These are phyloP conservation scores for Trachelus stipa DNA, from an alignment of 2,888 invertebrate species.

Conservation along the genomic window DNA sequence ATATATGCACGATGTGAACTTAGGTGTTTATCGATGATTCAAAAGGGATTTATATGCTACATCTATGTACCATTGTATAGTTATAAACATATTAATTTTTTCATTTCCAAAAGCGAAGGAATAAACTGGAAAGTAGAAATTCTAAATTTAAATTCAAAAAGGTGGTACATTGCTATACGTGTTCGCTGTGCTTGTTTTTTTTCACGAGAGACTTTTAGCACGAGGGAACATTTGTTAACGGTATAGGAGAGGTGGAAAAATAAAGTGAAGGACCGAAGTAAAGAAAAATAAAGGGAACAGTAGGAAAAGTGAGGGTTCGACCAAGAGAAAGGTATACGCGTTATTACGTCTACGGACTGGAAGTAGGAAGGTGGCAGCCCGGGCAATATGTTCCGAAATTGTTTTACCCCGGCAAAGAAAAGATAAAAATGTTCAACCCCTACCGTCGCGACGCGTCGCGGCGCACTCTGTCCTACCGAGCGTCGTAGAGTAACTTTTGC, in stretches of 20 bases:
- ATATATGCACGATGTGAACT: not conserved
- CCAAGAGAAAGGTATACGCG: conserved; percentile 36
- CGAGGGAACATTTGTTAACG: not conserved
- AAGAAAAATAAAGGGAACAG: not conserved
- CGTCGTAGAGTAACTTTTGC: conserved; percentile 57
- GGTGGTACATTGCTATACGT: not conserved
- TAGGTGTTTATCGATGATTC: not conserved
- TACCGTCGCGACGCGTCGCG: conserved; percentile 30
- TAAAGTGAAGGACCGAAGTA: not conserved
- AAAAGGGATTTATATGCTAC: not conserved
- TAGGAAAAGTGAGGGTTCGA: not conserved
- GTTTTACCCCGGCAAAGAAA: conserved; percentile 52
- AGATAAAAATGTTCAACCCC: conserved; percentile 46
- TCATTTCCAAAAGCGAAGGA: not conserved
- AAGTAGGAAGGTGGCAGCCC: conserved; percentile 25
- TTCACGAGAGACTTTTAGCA: not conserved
- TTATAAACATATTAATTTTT: not conserved
- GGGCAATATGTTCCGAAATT: conserved; percentile 59
- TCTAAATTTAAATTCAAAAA: not conserved
- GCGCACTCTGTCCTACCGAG: conserved; percentile 39
- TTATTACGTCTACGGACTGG: conserved; percentile 46
- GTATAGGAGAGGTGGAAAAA: not conserved
- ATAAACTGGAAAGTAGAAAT: not conserved
- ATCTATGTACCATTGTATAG: not conserved
- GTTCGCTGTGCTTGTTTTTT: not conserved